A percentile compares a stretch with the other conserved stretches of the same genome.
phyloP scores from a whole-genome alignment of 2,797 vertebrate genomes.

The Botia kubotai region DNA sequence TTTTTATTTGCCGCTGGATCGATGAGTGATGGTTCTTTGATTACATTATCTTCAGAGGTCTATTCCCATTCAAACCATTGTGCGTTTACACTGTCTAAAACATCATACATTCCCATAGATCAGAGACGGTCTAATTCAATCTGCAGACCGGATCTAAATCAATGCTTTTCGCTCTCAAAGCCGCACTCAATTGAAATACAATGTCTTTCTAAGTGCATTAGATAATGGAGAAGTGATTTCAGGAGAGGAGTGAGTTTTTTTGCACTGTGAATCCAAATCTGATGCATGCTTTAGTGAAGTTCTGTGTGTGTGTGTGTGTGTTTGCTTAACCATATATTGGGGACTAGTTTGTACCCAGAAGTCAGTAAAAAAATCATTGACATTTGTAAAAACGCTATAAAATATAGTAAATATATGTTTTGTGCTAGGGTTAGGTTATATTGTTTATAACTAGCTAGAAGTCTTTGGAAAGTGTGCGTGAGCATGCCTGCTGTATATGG shows the following conservation, averaged over 20 bases:
- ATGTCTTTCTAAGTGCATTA: slow-evolving; percentile 47
- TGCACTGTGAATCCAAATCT: slow-evolving; percentile 17
- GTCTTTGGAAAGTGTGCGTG: too few species aligned
- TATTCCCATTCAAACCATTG: slow-evolving; percentile 40
- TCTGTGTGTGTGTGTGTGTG: too few species aligned
- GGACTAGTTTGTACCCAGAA: too few species aligned
- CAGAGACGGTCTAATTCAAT: slow-evolving; percentile 51
- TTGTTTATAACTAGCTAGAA: too few species aligned
- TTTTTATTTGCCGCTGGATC: slow-evolving; percentile 42
- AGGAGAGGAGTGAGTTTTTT: slow-evolving; percentile 7
- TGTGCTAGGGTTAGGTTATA: too few species aligned
- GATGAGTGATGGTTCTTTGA: slow-evolving; percentile 55
- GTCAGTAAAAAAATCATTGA: too few species aligned
- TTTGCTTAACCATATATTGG: too few species aligned
- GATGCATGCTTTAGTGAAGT: background rate
- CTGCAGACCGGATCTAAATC: slow-evolving; percentile 49
- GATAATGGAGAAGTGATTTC: slow-evolving; percentile 27
- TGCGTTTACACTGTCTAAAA: slow-evolving; percentile 38
- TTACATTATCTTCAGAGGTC: slow-evolving; percentile 54
- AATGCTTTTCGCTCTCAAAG: slow-evolving; percentile 49
- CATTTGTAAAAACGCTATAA: too few species aligned
- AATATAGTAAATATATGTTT: too few species aligned
- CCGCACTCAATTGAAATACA: slow-evolving; percentile 47
- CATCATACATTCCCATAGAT: slow-evolving; percentile 54
- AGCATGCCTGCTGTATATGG: background rate